A percentile compares a stretch with the other conserved stretches of the same genome.
phyloP scores from a whole-genome alignment of 2,888 invertebrate genomes.

The Tetropium fuscum region DNA sequence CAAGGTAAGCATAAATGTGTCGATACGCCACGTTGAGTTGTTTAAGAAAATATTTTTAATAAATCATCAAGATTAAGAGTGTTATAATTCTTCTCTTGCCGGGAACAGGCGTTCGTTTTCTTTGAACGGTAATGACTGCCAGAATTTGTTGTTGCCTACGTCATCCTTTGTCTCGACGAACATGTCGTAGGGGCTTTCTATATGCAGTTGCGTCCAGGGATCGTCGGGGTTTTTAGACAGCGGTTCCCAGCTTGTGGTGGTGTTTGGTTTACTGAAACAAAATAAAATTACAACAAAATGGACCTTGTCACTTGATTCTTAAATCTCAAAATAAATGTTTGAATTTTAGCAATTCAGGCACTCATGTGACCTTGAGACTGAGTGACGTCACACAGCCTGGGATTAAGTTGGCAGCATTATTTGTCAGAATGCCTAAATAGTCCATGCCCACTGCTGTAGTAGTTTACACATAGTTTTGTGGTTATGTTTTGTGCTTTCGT shows the following conservation, averaged over 20 bases:
- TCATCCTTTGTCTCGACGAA: conserved; percentile 63
- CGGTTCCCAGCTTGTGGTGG: conserved; percentile 38
- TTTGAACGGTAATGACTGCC: conserved; percentile 71
- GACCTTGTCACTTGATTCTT: too few species aligned
- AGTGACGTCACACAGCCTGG: too few species aligned
- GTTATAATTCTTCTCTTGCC: conserved; percentile 31
- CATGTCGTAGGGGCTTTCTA: conserved; percentile 32
- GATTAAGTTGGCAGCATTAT: too few species aligned
- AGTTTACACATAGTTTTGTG: too few species aligned
- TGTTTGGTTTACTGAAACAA: conserved; percentile 42
- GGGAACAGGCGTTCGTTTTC: conserved; percentile 70
- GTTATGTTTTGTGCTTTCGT: too few species aligned
- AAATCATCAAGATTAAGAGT: conserved; percentile 18
- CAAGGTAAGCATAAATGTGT: conserved; percentile 15
- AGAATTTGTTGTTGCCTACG: conserved; percentile 72
- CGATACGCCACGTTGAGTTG: conserved; percentile 34
- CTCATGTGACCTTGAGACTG: too few species aligned
- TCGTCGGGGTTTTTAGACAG: conserved; percentile 37
- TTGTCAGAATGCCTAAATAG: too few species aligned
- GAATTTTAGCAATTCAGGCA: too few species aligned
- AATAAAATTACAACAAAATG: too few species aligned
- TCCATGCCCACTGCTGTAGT: too few species aligned
- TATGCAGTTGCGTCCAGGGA: conserved; percentile 37
- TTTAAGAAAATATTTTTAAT: conserved; percentile 36
- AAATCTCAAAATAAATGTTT: too few species aligned